These are phyloP conservation scores for Hydraecia micacea DNA, from an alignment of 2,888 invertebrate species.

Conservation along the genomic window DNA sequence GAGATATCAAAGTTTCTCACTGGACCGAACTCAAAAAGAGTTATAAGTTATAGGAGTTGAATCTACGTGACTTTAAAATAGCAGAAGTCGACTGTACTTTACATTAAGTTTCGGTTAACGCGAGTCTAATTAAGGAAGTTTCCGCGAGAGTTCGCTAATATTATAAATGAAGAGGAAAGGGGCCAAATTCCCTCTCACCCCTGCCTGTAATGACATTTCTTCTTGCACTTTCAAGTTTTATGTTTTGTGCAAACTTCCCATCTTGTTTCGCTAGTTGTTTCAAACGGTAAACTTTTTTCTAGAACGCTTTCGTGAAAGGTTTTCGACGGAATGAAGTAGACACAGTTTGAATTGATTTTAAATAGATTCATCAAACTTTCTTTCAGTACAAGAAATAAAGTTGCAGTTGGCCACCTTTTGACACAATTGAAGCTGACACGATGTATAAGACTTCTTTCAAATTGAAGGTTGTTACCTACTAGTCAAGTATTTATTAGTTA, in stretches of 20 bases:
- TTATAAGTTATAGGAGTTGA: slow-evolving; percentile 75
- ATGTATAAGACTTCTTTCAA: neutral
- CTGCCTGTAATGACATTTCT: slow-evolving; percentile 76
- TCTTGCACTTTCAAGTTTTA: slow-evolving; percentile 69
- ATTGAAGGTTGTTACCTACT: neutral
- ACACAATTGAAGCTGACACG: neutral
- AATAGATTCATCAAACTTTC: slow-evolving; percentile 35
- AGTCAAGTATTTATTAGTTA: neutral
- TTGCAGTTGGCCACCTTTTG: slow-evolving; percentile 6
- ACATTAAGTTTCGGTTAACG: slow-evolving; percentile 84
- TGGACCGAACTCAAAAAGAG: slow-evolving; percentile 72
- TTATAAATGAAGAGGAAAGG: slow-evolving; percentile 84
- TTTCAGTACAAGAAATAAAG: slow-evolving; percentile 4
- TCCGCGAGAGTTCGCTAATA: slow-evolving; percentile 79
- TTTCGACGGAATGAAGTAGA: slow-evolving; percentile 33
- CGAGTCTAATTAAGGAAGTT: slow-evolving; percentile 84
- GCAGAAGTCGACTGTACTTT: slow-evolving; percentile 81
- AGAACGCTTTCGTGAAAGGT: slow-evolving; percentile 35
- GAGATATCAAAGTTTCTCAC: slow-evolving; percentile 74
- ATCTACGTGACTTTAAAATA: slow-evolving; percentile 82
- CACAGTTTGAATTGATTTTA: slow-evolving; percentile 35
- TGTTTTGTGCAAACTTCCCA: slow-evolving; percentile 69
- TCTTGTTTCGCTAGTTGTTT: slow-evolving; percentile 62
- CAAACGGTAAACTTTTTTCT: slow-evolving; percentile 48
- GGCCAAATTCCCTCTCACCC: slow-evolving; percentile 74